phyloP scores from a whole-genome alignment of 2,113 vertebrate species.

The Poicephalus gulielmi region DNA sequence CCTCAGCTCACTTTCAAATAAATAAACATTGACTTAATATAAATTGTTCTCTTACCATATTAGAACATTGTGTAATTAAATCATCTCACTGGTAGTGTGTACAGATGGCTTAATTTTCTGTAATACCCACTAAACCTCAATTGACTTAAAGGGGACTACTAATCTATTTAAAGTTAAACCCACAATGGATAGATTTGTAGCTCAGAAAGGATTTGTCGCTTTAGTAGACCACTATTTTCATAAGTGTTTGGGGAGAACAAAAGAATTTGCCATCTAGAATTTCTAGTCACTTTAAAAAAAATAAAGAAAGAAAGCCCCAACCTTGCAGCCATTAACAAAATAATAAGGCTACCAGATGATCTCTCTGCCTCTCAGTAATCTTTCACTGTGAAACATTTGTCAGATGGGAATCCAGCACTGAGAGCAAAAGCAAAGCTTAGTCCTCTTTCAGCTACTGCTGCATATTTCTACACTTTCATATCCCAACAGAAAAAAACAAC shows the following conservation, averaged over 20 bases:
- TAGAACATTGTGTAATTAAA: slow-evolving; percentile 43
- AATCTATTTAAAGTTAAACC: slow-evolving; percentile 51
- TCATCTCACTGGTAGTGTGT: slow-evolving; percentile 20
- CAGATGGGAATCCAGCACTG: background rate
- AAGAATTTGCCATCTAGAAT: background rate
- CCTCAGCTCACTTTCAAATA: slow-evolving; percentile 10
- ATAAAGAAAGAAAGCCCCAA: background rate
- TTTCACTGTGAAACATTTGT: background rate
- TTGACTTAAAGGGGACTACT: slow-evolving; percentile 26
- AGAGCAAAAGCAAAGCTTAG: background rate
- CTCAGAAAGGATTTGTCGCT: background rate
- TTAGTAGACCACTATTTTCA: background rate
- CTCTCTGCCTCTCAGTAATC: background rate
- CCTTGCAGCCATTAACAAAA: background rate
- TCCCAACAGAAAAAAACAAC: background rate
- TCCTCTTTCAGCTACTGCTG: background rate
- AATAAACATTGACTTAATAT: slow-evolving; percentile 37
- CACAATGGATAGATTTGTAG: background rate
- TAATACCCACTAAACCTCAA: slow-evolving; percentile 34
- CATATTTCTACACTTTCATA: background rate
- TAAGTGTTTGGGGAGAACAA: background rate
- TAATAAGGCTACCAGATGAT: background rate
- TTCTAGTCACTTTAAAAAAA: background rate
- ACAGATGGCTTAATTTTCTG: slow-evolving; percentile 54
- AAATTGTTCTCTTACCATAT: slow-evolving; percentile 26